phyloP scores from a whole-genome alignment of 2,113 vertebrate species.

The Periophthalmus modestus region DNA sequence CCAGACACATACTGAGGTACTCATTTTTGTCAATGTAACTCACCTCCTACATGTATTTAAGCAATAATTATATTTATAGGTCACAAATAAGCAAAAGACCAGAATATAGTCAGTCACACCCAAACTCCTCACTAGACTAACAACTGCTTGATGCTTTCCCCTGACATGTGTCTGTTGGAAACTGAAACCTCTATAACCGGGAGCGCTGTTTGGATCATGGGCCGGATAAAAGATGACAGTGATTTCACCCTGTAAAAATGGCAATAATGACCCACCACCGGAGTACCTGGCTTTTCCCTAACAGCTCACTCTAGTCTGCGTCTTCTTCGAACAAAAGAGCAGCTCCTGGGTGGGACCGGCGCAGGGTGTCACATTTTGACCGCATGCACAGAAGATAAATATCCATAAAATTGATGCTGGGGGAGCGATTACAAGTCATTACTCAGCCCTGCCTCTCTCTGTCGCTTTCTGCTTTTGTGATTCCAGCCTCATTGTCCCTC shows the following conservation, averaged over 20 bases:
- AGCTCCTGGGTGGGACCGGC: slow-evolving; percentile 41
- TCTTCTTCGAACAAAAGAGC: slow-evolving; percentile 35
- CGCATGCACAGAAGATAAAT: slow-evolving; percentile 42
- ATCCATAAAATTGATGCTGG: slow-evolving; percentile 43
- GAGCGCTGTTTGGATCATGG: slow-evolving; percentile 34
- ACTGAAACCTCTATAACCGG: slow-evolving; percentile 41
- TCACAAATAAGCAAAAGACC: not conserved
- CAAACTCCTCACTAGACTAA: not conserved
- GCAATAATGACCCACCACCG: slow-evolving; percentile 41
- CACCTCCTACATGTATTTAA: too few species aligned
- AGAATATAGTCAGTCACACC: not conserved
- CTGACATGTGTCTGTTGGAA: slow-evolving; percentile 32
- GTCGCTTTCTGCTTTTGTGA: slow-evolving; percentile 61
- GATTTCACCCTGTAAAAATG: slow-evolving; percentile 54
- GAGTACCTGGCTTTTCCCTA: slow-evolving; percentile 40
- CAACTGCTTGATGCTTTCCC: not conserved
- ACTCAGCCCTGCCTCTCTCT: slow-evolving; percentile 50
- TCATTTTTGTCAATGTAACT: too few species aligned
- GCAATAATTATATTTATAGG: too few species aligned
- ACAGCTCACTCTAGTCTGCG: slow-evolving; percentile 30
- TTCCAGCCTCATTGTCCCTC: slow-evolving; percentile 59
- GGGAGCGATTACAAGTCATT: slow-evolving; percentile 64
- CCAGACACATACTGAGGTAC: too few species aligned
- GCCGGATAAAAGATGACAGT: slow-evolving; percentile 59
- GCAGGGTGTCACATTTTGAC: slow-evolving; percentile 50